Evolutionary conservation across 2,888 invertebrate genomes (phyloP), one percentile per base, ranked within the genome.

Genomic region (Drosophila rubida): DNA sequence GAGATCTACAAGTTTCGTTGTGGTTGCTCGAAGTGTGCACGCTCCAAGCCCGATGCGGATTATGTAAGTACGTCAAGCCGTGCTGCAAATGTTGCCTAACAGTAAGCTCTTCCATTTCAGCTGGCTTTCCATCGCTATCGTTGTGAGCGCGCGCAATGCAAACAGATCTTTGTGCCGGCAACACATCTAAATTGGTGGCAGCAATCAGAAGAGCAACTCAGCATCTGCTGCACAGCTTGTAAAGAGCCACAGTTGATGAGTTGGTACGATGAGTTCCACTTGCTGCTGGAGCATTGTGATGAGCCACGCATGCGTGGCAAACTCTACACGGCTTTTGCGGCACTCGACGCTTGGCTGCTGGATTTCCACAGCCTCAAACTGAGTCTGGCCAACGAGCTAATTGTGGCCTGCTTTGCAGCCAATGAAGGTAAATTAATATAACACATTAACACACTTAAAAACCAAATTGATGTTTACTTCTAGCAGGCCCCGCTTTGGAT

Each of bases 1-100:
- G 93, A 93, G 14, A 96, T 96, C 83, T 98, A 97, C 91, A 94
- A 94, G 90, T 98, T 98, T 91, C 91, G 92, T 0, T 98, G 98
- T 91, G 89, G 92, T 45, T 98, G 98, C 90, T 85, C 91, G 4
- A 94, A 95, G 30, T 98, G 98, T 90, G 83, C 13, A 0, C 58
- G 48, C 0, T 0, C 5, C 0, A 13, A 69, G 8, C 69, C 74
- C 0, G 87, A 90, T 61, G 14, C 58, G 23, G 83, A 80, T 25
- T 91, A 79, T 57, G 91, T 90, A 46, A 71, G 86, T 69, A 19
- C 4, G 2, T 11, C 30, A 11, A 5, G 14, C 0, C 9, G 6
- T 13, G 7, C 3, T 22, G 13, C 1, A 37, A 13, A 0, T 1
- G 23, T 7, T 14, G 0, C 5, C 1, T 35, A 8, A 11, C 13